Evolutionary conservation across 2,888 invertebrate species (phyloP).

Genomic region (Trichopria drosophilae): DNA sequence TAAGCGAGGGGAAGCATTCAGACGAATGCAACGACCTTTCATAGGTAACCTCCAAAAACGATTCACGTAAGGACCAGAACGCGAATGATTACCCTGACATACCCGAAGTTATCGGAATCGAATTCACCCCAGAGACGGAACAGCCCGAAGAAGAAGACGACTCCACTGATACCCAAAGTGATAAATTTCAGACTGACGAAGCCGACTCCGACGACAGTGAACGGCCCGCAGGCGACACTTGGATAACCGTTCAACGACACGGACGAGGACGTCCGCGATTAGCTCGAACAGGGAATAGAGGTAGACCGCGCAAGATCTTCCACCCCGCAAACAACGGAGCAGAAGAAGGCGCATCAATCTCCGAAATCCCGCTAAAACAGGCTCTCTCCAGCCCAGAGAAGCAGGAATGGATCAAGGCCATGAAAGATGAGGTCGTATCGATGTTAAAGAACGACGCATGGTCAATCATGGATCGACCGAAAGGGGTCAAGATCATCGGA

Average conservation of each 20-base stretch:
- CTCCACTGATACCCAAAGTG: not conserved
- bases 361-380: conserved; percentile 7
- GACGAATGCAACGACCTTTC: not conserved
- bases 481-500: too few relatives aligned
- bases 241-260: not conserved
- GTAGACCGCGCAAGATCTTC: conserved; percentile 14
- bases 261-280: conserved; percentile 5
- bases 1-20: not conserved
- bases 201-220: not conserved
- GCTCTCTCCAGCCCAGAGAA: conserved; percentile 10
- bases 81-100: too few relatives aligned
- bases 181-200: not conserved
- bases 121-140: not conserved
- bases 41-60: too few relatives aligned
- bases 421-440: conserved; percentile 3
- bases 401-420: conserved; percentile 16
- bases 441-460: conserved; percentile 3
- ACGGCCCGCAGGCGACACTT: not conserved
- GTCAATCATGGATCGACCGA: conserved; percentile 1
- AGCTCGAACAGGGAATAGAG: conserved; percentile 7
- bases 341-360: not conserved
- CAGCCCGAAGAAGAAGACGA: not conserved
- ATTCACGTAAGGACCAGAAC: too few relatives aligned
- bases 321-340: too few relatives aligned
- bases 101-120: too few relatives aligned